These are phyloP conservation scores for Plagiodera versicolora DNA, from an alignment of 2,888 invertebrate species.

Conservation along the genomic window DNA sequence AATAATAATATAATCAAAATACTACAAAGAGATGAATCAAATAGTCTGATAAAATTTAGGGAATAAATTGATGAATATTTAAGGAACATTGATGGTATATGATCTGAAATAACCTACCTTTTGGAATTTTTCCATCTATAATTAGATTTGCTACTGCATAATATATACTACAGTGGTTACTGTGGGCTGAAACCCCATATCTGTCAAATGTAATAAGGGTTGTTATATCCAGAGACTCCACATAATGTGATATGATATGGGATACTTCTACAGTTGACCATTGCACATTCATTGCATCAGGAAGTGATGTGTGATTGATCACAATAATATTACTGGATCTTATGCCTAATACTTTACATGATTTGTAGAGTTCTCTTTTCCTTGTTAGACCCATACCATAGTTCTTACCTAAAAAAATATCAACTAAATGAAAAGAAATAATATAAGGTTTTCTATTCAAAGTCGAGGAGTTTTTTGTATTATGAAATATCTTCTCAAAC, in stretches of 20 bases:
- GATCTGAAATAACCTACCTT: slow-evolving; percentile 59
- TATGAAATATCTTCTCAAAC: too few species aligned
- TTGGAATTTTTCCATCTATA: slow-evolving; percentile 73
- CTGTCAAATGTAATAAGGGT: slow-evolving; percentile 93
- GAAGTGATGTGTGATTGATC: slow-evolving; percentile 70
- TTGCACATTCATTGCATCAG: slow-evolving; percentile 73
- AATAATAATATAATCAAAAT: too few species aligned
- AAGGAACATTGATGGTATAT: neutral
- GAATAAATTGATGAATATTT: neutral
- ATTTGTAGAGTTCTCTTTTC: slow-evolving; percentile 78
- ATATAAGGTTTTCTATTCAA: too few species aligned
- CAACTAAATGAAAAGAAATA: neutral
- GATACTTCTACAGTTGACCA: slow-evolving; percentile 75
- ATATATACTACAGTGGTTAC: slow-evolving; percentile 87
- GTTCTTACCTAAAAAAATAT: slow-evolving; percentile 47
- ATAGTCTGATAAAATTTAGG: too few species aligned
- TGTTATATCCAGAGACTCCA: slow-evolving; percentile 76
- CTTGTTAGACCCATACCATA: slow-evolving; percentile 59
- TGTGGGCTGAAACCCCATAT: slow-evolving; percentile 89
- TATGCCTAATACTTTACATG: slow-evolving; percentile 80
- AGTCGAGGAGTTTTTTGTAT: too few species aligned
- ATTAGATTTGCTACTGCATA: slow-evolving; percentile 79
- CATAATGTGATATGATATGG: slow-evolving; percentile 64
- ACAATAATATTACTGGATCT: slow-evolving; percentile 74
- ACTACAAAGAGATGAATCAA: too few species aligned